These are phyloP conservation scores for Threskiornis aethiopicus DNA, from an alignment of 2,797 vertebrate species.

Conservation along the genomic window DNA sequence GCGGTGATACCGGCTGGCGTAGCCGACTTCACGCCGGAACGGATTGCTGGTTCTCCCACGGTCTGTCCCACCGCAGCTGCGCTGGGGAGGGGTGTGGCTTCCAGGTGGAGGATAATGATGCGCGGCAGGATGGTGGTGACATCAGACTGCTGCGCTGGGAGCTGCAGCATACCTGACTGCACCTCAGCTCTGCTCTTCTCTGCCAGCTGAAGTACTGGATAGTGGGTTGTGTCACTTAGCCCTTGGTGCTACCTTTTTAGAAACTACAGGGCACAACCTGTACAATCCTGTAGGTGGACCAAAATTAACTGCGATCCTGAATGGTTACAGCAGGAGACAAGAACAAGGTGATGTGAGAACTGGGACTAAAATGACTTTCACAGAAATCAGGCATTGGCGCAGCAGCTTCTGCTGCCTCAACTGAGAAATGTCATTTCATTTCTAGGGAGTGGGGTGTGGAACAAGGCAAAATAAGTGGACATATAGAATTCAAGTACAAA, in stretches of 20 bases:
- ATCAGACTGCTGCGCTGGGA: neutral
- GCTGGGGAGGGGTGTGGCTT: neutral
- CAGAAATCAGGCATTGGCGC: neutral
- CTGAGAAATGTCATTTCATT: neutral
- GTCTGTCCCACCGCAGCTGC: neutral
- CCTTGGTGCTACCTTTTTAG: neutral
- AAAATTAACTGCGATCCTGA: neutral
- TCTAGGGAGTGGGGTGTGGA: neutral
- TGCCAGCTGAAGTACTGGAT: rapidly evolving
- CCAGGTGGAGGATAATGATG: neutral
- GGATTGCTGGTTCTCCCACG: rapidly evolving
- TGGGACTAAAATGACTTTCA: neutral
- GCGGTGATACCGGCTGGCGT: rapidly evolving
- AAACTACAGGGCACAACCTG: neutral
- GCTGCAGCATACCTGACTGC: neutral
- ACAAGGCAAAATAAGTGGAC: neutral
- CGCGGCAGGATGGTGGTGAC: neutral
- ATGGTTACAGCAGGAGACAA: neutral
- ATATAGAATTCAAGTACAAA: neutral
- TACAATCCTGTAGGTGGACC: neutral
- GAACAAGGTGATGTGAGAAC: neutral
- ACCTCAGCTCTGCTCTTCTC: neutral
- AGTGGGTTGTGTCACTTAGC: neutral
- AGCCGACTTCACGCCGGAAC: rapidly evolving
- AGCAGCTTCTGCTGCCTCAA: neutral